A percentile compares a stretch with the other conserved stretches of the same genome.
phyloP scores from a whole-genome alignment of 1,140 invertebrate genomes.

The Diabrotica virgifera region DNA sequence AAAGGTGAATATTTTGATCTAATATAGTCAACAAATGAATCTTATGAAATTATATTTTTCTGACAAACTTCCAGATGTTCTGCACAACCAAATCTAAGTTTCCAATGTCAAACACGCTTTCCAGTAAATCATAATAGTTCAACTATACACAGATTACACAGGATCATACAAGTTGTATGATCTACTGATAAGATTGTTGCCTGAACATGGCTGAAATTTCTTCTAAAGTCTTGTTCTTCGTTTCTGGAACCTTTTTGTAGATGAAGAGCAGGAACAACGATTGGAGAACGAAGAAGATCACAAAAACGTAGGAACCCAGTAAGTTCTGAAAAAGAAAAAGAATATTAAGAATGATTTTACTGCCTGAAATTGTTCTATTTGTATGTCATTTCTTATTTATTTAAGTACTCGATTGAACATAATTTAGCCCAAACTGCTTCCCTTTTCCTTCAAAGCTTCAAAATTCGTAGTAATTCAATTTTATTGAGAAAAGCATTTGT shows the following conservation, averaged over 20 bases:
- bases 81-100: too few species aligned
- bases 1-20: not conserved
- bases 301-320: conserved; percentile 70
- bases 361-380: too few species aligned
- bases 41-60: too few species aligned
- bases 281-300: conserved; percentile 70
- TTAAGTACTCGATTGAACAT: too few species aligned
- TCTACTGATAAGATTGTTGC: conserved; percentile 65
- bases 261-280: conserved; percentile 70
- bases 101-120: too few species aligned
- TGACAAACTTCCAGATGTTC: too few species aligned
- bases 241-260: conserved; percentile 79
- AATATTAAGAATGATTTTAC: too few species aligned
- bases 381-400: too few species aligned
- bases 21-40: not conserved
- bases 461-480: too few species aligned
- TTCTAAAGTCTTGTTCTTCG: conserved; percentile 80
- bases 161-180: not conserved
- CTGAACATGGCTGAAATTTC: conserved; percentile 77
- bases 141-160: not conserved
- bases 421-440: too few species aligned
- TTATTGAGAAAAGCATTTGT: too few species aligned
- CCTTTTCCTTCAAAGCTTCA: too few species aligned
- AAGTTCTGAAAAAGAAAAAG: conserved; percentile 49
- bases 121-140: not conserved